These are phyloP conservation scores for Heliconius aoede DNA, from an alignment of 2,888 invertebrate species.

Conservation along the genomic window DNA sequence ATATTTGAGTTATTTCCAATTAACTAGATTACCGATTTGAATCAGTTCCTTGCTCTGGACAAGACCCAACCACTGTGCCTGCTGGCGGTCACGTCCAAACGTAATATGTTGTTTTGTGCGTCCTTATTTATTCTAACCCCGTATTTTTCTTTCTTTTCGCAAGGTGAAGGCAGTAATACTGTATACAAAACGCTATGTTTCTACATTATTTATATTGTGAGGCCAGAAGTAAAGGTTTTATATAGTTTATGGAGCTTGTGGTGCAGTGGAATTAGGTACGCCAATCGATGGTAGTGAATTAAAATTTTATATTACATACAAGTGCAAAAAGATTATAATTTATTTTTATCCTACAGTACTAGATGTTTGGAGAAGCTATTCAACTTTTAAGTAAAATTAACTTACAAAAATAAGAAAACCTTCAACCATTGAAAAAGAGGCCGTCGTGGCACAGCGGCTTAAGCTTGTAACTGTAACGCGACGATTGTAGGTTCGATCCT, in stretches of 20 bases:
- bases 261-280: slow-evolving; percentile 23
- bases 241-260: neutral
- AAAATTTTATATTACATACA: too few species aligned
- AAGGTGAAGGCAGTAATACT: slow-evolving; percentile 50
- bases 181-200: slow-evolving; percentile 42
- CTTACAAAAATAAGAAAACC: too few species aligned
- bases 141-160: slow-evolving; percentile 56
- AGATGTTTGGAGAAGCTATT: too few species aligned
- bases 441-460: too few species aligned
- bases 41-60: too few species aligned
- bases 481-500: too few species aligned
- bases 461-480: too few species aligned
- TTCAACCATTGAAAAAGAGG: too few species aligned
- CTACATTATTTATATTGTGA: slow-evolving; percentile 50
- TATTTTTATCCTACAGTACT: too few species aligned
- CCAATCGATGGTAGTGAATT: neutral
- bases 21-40: neutral
- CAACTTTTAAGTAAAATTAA: too few species aligned
- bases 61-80: neutral
- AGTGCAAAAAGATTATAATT: too few species aligned
- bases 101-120: slow-evolving; percentile 61
- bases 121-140: slow-evolving; percentile 67
- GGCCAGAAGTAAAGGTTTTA: neutral
- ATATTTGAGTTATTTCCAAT: too few species aligned
- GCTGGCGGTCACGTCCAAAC: slow-evolving; percentile 45